A percentile compares a stretch with the other conserved stretches of the same genome.
Conservation (phyloP, 2,888 invertebrate genomes). For the Tineola bisselliella region DNA sequence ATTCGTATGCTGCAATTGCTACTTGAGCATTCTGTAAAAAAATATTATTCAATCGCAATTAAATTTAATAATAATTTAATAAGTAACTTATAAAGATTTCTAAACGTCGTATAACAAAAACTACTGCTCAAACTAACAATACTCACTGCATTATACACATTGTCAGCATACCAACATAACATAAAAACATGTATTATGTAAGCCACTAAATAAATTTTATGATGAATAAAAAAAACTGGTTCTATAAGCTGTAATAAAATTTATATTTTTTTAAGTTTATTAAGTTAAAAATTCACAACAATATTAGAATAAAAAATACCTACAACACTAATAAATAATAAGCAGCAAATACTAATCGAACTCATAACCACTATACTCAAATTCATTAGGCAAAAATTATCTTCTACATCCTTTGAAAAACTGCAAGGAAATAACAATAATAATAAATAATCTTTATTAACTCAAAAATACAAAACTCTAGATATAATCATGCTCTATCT, state of each 20-base stretch:
- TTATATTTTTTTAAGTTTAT: too few species aligned
- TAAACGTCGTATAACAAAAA: too few species aligned
- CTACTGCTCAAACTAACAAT: too few species aligned
- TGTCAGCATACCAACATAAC: constrained; percentile 59
- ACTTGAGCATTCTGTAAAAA: constrained; percentile 43
- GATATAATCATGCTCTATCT: too few species aligned
- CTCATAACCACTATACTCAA: constrained; percentile 52
- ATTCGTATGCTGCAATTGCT: constrained; percentile 45
- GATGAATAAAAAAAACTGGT: constrained; percentile 46
- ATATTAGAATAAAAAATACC: constrained; percentile 25
- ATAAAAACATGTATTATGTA: constrained; percentile 54
- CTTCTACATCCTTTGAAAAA: constrained; percentile 53
- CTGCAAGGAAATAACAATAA: constrained; percentile 26
- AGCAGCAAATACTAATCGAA: constrained; percentile 56
- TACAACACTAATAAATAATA: constrained; percentile 54
- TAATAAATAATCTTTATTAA: background rate
- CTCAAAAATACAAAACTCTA: too few species aligned
- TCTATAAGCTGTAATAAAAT: constrained; percentile 43
- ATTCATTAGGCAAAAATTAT: constrained; percentile 47
- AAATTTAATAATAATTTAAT: background rate
- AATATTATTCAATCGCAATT: too few species aligned
- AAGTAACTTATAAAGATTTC: too few species aligned
- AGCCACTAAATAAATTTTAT: constrained; percentile 48
- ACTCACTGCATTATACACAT: constrained; percentile 52
- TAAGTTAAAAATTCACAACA: too few species aligned